Evolutionary conservation across 2,113 vertebrate genomes (phyloP).

Genomic region (Jacana jacana): DNA sequence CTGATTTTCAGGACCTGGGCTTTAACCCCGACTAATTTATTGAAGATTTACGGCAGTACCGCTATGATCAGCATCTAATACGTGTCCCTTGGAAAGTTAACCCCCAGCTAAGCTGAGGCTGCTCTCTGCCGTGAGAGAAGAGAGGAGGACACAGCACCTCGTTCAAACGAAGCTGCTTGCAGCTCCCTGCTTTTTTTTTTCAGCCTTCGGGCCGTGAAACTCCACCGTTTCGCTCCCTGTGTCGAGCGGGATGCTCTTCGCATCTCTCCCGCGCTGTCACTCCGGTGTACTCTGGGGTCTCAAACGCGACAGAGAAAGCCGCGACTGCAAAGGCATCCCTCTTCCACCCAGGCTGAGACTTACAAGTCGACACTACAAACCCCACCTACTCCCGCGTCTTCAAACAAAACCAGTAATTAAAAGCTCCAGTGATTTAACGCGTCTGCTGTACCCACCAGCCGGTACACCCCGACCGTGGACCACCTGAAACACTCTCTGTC

Average conservation of each 20-base stretch:
- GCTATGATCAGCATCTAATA: background rate
- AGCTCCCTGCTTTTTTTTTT: background rate
- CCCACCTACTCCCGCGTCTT: background rate
- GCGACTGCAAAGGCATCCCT: accelerated
- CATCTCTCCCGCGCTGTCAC: background rate
- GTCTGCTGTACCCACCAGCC: background rate
- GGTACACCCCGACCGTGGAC: background rate
- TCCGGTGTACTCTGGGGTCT: background rate
- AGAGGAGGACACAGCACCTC: background rate
- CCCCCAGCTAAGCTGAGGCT: background rate
- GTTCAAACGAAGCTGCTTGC: background rate
- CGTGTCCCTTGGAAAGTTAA: background rate
- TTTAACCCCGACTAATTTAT: background rate
- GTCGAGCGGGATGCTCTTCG: background rate
- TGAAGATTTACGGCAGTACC: background rate
- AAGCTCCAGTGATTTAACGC: accelerated
- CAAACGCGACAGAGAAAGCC: accelerated
- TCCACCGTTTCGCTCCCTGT: accelerated
- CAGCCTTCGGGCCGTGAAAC: background rate
- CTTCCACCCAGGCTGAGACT: background rate
- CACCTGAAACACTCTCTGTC: accelerated
- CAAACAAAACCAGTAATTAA: background rate
- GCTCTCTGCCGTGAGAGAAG: background rate
- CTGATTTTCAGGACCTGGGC: background rate
- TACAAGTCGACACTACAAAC: background rate